Evolutionary conservation across 2,113 vertebrate species (phyloP), one percentile per base, ranked within the genome.

Genomic region (Pholis gunnellus): DNA sequence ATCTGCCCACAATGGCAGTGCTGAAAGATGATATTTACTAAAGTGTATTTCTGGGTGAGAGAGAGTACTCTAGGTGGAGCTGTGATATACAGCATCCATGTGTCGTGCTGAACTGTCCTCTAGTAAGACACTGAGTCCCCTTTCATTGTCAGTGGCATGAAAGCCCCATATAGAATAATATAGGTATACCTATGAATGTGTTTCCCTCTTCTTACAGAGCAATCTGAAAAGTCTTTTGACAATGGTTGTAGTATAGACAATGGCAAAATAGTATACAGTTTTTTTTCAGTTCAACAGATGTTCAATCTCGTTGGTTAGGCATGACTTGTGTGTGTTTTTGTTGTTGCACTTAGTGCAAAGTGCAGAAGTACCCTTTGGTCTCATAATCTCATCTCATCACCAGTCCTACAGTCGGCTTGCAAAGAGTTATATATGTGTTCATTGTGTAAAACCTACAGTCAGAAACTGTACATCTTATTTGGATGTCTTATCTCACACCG

Each of bases 391-490:
- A 36, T 15, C 31, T 31, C 20, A 17, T 25, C 20, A 38, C 7
- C 31, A 38, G 5, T 25, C 15, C 38, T 5, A 9, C 18, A 29
- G 6, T 15, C 17, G 31, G 57, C 15, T 31, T 34, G 29, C 57
- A 60, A 60, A 60, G 29, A 17, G 14, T 31, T 25, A n/a, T 56
- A 13, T 56, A n/a, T 25, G 0, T 25, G 52, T 56, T n/a, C 4
- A 25, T 54, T n/a, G 52, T 54, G 14, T 17, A 6, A n/a, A n/a
- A n/a, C n/a, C 56, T 67, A 40, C 42, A 75, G 63, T 61, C 9
- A 76, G 56, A 72, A 67, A 78, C 46, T 64, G 22, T 59, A 70
- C 65, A 44, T 27, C 42, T 66, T 67, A 66, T 85, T 76, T 73
- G 9, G 54, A 42, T 81, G 31, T 68, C 34, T 61, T 56, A 65